Evolutionary conservation across 2,888 invertebrate species (phyloP), one percentile per base, ranked within the genome.

Genomic region (Eucera pruinosa): DNA sequence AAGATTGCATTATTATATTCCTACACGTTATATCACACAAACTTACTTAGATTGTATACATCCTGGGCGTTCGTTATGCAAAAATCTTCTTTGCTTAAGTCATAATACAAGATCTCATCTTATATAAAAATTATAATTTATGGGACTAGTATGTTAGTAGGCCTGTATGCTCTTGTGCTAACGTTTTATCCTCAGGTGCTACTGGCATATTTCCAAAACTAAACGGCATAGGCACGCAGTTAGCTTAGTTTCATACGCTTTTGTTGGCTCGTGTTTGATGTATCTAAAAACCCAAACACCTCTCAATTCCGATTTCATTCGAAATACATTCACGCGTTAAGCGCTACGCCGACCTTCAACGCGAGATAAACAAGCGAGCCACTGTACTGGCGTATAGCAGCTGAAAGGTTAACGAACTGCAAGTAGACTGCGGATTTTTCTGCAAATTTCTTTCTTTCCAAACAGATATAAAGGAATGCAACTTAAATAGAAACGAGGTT

Each of bases 161-260:
- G 91, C 91, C 91, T 90, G 86, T 85, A 87, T 86, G 84, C 77
- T 82, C 85, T 87, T 75, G 86, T 88, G 86, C 86, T 86, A 85
- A 77, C 62, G 80, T 75, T 82, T 80, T 74, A 72, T 69, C 78
- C 60, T 83, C 75, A 69, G 64, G 80, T 76, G 82, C 78, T 76
- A 79, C 69, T 81, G 80, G 74, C 65, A 83, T 81, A 71, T 69
- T 81, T 78, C 78, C 77, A 83, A 64, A 85, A 85, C 81, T 84
- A 86, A 78, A 87, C 77, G 76, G 78, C 78, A 71, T 87, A 87
- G 87, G 87, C 88, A 85, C 88, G 88, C 89, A 91, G 92, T 92
- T 92, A 92, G 90, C 92, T 92, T 81, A 92, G 74, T 82, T 92
- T 92, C 86, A 91, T 89, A 78, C 91, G 92, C 81, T 92, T 92